Base-by-base conservation (phyloP, 2,888 invertebrate genomes). In the Harpagoxenus sublaevis region DNA sequence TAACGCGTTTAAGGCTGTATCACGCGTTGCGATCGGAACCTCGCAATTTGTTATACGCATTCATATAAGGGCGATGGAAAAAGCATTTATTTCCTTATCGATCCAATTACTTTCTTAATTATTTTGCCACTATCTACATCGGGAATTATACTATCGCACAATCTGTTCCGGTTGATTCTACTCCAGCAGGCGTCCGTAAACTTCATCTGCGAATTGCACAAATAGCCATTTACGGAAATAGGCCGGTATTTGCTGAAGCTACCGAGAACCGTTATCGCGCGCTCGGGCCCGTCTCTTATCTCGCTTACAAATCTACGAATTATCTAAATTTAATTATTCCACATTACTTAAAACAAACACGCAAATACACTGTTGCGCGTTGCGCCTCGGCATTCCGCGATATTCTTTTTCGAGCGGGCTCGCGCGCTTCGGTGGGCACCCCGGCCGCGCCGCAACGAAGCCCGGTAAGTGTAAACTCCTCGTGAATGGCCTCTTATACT, bases 401-500 rank as follows among this genome's bases (percentile, higher is more conserved):
- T 42, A 18, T 60, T 31, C 28, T 74, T n/a, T 23, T 42, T 60
- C 60, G 60, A 45, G 53, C 28, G n/a, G 4, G 35, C 39, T 63
- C 35, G 12, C 65, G 65, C 65, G 23, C 28, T 57, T 8, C 39
- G 18, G 18, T 51, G 35, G 12, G 48, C 65, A 63, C 9, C 39
- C 9, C 39, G 51, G 15, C 35, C 35, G n/a, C 35, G 51, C 12
- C 31, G 31, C n/a, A 71, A 71, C 82, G 90, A 92, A 92, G 87
- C 89, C 89, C 86, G 84, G 84, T 84, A 85, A 90, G 89, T 89
- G 87, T 87, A 91, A 91, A 91, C 87, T 90, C 86, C 77, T 89
- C 90, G 89, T 91, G 90, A 92, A 92, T 92, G 92, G 92, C 92
- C 92, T 92, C 92, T 68, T 89, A 88, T 90, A 87, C 91, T 88